Evolutionary conservation across 2,797 vertebrate species (phyloP).

Genomic region (Okamejei kenojei): DNA sequence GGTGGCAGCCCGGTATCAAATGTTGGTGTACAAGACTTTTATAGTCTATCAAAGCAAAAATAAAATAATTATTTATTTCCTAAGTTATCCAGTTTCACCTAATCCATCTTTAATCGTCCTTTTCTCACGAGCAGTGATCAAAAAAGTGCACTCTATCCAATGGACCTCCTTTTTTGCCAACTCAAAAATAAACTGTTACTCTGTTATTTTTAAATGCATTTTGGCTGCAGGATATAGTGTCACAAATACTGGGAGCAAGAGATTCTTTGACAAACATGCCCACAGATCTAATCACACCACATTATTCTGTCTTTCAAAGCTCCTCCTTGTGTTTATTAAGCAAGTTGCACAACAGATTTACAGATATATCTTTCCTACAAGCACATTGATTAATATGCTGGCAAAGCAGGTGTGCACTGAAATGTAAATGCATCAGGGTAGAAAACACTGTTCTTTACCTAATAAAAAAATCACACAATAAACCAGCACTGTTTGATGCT

Average conservation of each 20-base stretch:
- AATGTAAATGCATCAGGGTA: not conserved
- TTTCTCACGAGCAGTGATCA: not conserved
- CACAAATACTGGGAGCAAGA: not conserved
- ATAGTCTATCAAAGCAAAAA: not conserved
- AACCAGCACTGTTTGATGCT: too few relatives aligned
- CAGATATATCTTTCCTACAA: not conserved
- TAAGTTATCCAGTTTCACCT: not conserved
- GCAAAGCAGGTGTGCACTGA: too few relatives aligned
- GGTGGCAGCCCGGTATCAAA: not conserved
- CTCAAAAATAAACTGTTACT: slow-evolving; percentile 1
- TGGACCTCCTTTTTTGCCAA: not conserved
- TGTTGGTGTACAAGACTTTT: not conserved
- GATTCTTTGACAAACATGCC: not conserved
- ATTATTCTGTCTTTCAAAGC: not conserved
- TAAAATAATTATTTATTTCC: not conserved
- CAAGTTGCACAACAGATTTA: not conserved
- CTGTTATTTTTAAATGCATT: not conserved
- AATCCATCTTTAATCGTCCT: not conserved
- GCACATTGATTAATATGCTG: not conserved
- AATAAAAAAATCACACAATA: not conserved
- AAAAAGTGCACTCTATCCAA: not conserved
- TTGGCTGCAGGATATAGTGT: not conserved
- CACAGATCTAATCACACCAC: too few relatives aligned
- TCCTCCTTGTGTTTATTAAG: not conserved
- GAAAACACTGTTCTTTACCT: not conserved